Percentiles rank a stretch among this genome's conserved stretches.
Evolutionary conservation across 2,113 vertebrate genomes (phyloP).

Genomic region (Pongo pygmaeus): DNA sequence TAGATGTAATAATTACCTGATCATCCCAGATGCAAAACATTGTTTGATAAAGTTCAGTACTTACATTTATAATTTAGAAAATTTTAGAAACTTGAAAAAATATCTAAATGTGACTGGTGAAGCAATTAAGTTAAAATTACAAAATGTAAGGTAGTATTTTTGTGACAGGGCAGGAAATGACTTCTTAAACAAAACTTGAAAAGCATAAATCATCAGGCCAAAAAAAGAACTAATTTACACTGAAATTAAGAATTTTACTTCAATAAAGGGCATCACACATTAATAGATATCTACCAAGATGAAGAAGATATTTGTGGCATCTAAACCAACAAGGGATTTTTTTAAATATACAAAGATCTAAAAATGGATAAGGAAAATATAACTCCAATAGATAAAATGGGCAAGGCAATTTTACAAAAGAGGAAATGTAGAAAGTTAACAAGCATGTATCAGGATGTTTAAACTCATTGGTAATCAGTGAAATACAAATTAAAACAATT

Average conservation of each 20-base stretch:
- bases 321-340: background rate
- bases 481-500: constrained; percentile 13
- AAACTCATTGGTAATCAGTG: background rate
- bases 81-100: background rate
- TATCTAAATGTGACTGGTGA: background rate
- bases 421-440: background rate
- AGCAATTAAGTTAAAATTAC: background rate
- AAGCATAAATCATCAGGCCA: background rate
- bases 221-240: background rate
- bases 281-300: background rate
- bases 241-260: background rate
- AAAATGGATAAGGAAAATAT: background rate
- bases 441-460: background rate
- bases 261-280: background rate
- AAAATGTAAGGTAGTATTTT: background rate
- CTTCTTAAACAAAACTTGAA: background rate
- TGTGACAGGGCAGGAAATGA: background rate
- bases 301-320: background rate
- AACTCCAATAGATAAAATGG: background rate
- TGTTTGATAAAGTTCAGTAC: background rate
- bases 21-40: background rate
- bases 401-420: background rate
- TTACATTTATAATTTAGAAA: background rate
- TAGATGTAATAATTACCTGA: background rate
- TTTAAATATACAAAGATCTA: background rate